Conservation (phyloP, 1,140 invertebrate species). For the Microvelia longipes region DNA sequence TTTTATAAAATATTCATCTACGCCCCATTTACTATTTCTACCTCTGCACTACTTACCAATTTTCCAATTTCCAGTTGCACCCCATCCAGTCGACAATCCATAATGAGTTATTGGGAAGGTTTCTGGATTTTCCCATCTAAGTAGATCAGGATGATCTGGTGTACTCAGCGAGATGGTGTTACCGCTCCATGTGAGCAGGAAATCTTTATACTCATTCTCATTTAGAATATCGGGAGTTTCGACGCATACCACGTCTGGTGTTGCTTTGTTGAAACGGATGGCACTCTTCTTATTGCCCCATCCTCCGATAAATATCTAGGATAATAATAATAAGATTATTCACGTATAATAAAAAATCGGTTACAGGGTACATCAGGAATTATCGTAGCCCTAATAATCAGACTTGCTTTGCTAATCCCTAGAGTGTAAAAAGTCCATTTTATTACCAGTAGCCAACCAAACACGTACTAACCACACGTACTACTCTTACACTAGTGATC, state of each 20-base stretch:
- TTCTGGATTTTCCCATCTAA: conserved; percentile 51
- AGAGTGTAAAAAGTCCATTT: no score
- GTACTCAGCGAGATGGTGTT: conserved; percentile 47
- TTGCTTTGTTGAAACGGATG: conserved; percentile 56
- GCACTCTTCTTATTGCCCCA: conserved; percentile 72
- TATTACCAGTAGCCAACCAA: no score
- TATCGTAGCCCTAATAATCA: no score
- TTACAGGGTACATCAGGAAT: no score
- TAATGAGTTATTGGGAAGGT: conserved; percentile 51
- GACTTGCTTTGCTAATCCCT: no score
- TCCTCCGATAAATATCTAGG: conserved; percentile 62
- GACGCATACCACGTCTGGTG: conserved; percentile 57
- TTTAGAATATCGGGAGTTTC: conserved; percentile 52
- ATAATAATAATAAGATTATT: conserved; percentile 5
- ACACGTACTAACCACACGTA: no score
- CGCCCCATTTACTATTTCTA: no score
- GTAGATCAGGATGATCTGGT: conserved; percentile 35
- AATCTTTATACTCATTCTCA: conserved; percentile 53
- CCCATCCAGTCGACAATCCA: conserved; percentile 72
- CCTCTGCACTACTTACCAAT: no score
- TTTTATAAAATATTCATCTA: no score
- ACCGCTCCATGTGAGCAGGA: conserved; percentile 64
- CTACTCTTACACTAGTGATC: no score
- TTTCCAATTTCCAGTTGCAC: conserved; percentile 61
- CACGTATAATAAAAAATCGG: not conserved